Conservation (phyloP, 1,140 invertebrate species). For the Phenacoccus solenopsis region DNA sequence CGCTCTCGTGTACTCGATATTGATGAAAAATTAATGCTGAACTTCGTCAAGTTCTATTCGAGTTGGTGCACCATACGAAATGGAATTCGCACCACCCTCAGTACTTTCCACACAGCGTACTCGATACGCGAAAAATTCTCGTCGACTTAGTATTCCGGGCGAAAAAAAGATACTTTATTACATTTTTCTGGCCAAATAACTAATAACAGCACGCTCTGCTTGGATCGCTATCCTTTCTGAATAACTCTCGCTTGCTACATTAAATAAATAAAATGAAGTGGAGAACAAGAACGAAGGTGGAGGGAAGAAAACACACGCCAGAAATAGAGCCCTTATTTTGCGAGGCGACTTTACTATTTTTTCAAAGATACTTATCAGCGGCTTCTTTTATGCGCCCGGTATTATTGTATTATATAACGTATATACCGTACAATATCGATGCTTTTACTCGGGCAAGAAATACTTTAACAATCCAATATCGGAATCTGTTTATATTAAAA, state of each 20-base stretch:
- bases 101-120: too few species aligned
- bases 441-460: not conserved
- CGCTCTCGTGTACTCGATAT: too few species aligned
- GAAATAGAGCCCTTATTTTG: not conserved
- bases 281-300: not conserved
- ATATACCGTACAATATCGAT: not conserved
- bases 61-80: too few species aligned
- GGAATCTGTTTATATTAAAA: slow-evolving; percentile 8
- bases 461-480: not conserved
- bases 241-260: slow-evolving; percentile 10
- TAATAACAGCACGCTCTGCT: slow-evolving; percentile 8
- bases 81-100: too few species aligned
- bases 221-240: not conserved
- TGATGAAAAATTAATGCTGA: too few species aligned
- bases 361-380: slow-evolving; percentile 7
- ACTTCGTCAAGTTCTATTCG: too few species aligned
- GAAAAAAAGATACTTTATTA: slow-evolving; percentile 8
- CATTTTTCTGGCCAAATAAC: slow-evolving; percentile 11
- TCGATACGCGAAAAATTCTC: too few species aligned
- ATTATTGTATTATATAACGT: not conserved
- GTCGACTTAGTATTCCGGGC: not conserved
- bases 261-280: slow-evolving; percentile 1
- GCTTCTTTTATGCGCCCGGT: slow-evolving; percentile 2
- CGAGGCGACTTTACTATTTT: not conserved
- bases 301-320: not conserved